phyloP scores from a whole-genome alignment of 2,797 vertebrate genomes.

The Pteronotus mesoamericanus region DNA sequence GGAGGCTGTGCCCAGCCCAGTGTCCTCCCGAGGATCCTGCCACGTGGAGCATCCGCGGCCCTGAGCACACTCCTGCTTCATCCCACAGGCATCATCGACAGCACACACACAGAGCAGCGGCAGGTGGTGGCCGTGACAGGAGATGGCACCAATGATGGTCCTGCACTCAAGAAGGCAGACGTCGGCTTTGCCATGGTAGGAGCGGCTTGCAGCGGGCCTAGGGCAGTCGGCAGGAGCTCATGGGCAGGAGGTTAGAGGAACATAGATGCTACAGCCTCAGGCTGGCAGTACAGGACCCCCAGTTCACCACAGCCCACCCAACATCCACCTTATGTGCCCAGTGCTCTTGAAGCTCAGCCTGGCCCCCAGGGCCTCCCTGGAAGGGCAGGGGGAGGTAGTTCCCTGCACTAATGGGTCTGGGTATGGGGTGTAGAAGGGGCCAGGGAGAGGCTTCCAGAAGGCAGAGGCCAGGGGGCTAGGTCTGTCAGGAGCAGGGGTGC shows the following conservation, averaged over 20 bases:
- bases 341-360: not conserved
- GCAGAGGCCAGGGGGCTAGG: not conserved
- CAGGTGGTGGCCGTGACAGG: slow-evolving; percentile 99
- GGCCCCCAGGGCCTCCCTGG: not conserved
- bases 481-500: not conserved
- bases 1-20: not conserved
- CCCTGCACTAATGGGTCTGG: not conserved
- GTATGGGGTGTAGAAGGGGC: too few species aligned
- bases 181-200: slow-evolving; percentile 99
- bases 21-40: not conserved
- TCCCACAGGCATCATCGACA: slow-evolving; percentile 96
- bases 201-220: accelerated
- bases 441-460: not conserved
- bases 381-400: not conserved
- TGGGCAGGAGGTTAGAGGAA: not conserved
- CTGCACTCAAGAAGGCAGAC: slow-evolving; percentile 98
- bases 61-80: not conserved
- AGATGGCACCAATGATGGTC: slow-evolving; percentile 98
- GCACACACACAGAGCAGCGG: slow-evolving; percentile 92
- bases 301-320: not conserved
- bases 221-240: not conserved
- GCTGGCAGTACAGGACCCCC: accelerated
- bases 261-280: not conserved
- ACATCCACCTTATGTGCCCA: not conserved
- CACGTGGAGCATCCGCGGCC: not conserved